Percentiles rank a stretch among this genome's conserved stretches.
These are phyloP conservation scores for Macrobrachium rosenbergii DNA, from an alignment of 1,140 invertebrate genomes.

Conservation along the genomic window DNA sequence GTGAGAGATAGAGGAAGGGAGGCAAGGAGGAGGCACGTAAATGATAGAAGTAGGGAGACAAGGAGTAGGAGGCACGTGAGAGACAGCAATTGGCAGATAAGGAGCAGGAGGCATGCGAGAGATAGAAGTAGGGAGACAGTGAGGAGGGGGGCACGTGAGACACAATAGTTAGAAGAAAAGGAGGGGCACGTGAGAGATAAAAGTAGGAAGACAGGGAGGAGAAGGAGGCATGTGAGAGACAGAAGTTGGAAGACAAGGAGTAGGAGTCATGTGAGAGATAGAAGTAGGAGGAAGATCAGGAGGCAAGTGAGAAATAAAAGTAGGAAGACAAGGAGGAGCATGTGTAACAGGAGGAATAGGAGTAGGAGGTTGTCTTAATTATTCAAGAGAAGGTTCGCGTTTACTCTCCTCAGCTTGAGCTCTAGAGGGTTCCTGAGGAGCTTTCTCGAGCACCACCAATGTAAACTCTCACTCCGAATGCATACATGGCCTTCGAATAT, in stretches of 20 bases:
- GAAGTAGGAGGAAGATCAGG: background rate
- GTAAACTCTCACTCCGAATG: too few relatives aligned
- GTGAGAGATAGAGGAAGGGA: background rate
- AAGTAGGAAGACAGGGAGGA: background rate
- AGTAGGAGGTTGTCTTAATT: background rate
- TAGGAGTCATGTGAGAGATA: background rate
- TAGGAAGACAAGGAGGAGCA: background rate
- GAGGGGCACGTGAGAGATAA: background rate
- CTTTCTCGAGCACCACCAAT: too few relatives aligned
- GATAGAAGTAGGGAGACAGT: background rate
- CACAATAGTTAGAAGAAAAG: background rate
- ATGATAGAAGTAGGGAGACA: background rate
- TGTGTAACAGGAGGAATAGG: constrained; percentile 8
- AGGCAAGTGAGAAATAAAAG: background rate
- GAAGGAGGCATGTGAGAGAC: background rate
- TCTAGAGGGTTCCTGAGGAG: too few relatives aligned
- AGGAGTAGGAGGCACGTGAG: background rate
- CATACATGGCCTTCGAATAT: too few relatives aligned
- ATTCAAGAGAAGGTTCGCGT: background rate
- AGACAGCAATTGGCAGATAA: background rate
- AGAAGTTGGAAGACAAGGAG: background rate
- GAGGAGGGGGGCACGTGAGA: background rate
- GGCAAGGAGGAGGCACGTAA: background rate
- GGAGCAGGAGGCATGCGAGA: background rate
- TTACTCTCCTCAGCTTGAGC: too few relatives aligned